Evolutionary conservation across 2,113 vertebrate species (phyloP).

Genomic region (Callospermophilus lateralis): DNA sequence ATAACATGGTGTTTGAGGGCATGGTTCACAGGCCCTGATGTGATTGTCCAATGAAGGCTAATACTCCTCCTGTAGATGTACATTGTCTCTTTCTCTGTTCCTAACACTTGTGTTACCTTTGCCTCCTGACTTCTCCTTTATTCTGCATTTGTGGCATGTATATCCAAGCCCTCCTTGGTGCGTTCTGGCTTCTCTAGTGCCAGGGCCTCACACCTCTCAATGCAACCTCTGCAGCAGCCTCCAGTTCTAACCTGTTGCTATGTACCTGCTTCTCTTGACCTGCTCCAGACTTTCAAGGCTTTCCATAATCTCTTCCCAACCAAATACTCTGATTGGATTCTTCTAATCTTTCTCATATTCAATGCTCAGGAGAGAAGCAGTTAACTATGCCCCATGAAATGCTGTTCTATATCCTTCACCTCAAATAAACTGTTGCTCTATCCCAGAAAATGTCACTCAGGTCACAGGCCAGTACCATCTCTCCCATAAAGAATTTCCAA

Average conservation of each 20-base stretch:
- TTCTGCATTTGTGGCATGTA: not conserved
- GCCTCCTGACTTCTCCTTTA: not conserved
- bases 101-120: not conserved
- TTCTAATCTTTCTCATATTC: not conserved
- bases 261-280: not conserved
- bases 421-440: not conserved
- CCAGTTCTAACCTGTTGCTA: not conserved
- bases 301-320: not conserved
- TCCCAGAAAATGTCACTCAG: not conserved
- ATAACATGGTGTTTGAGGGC: too few species aligned
- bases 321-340: not conserved
- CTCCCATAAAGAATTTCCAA: not conserved
- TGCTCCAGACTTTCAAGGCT: not conserved
- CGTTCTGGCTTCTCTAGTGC: not conserved
- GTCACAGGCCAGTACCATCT: not conserved
- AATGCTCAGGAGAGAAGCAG: not conserved
- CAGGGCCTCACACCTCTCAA: not conserved
- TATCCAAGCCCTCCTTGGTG: not conserved
- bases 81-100: not conserved
- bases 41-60: not conserved
- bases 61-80: not conserved
- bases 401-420: not conserved
- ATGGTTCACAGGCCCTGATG: not conserved
- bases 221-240: not conserved
- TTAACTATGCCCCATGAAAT: not conserved